Evolutionary conservation across 2,797 vertebrate genomes (phyloP).

Genomic region (Sciurus vulgaris): DNA sequence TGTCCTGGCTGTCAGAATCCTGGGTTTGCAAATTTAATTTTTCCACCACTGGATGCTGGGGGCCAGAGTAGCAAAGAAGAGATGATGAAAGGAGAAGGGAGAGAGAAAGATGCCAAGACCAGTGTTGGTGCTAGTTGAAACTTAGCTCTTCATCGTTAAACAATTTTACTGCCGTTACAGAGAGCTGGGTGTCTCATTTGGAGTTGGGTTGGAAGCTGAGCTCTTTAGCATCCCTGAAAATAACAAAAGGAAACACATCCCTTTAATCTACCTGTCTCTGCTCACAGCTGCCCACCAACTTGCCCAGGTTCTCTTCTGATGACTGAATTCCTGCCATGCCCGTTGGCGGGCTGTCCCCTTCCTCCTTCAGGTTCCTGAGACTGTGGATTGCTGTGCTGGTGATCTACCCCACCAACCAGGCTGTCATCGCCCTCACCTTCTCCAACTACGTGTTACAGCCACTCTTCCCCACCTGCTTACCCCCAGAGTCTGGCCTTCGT

Average conservation of each 20-base stretch:
- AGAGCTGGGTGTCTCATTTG: neutral
- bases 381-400: conserved; percentile 93
- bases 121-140: conserved; percentile 34
- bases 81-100: conserved; percentile 7
- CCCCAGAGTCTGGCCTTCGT: conserved; percentile 89
- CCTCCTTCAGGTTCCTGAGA: conserved; percentile 92
- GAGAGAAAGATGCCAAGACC: neutral
- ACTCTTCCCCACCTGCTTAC: conserved; percentile 91
- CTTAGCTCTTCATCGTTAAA: neutral
- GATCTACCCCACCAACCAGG: conserved; percentile 94
- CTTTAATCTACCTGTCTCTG: neutral
- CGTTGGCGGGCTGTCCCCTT: neutral
- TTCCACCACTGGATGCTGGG: conserved; percentile 9
- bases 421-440: conserved; percentile 93
- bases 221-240: conserved; percentile 26
- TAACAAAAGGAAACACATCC: neutral
- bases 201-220: neutral
- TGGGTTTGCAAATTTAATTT: conserved; percentile 45
- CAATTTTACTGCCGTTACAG: neutral
- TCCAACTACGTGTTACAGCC: conserved; percentile 93
- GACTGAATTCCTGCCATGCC: neutral
- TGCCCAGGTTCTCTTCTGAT: neutral
- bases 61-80: neutral
- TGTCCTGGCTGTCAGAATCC: conserved; percentile 24
- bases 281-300: neutral